Evolutionary conservation across 2,797 vertebrate genomes (phyloP).

Genomic region (Acridotheres tristis): DNA sequence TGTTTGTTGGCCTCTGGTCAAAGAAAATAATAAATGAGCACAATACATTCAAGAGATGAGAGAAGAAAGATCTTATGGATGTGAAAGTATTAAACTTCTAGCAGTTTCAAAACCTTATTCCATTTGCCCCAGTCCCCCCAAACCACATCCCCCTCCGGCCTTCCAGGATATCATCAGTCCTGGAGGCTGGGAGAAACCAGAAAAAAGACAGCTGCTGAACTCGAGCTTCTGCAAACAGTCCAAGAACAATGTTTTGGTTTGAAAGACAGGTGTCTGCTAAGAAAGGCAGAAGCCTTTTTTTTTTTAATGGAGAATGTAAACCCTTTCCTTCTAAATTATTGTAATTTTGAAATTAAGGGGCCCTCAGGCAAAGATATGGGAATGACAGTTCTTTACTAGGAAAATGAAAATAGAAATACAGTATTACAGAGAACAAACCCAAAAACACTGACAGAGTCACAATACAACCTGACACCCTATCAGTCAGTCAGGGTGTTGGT

Average conservation of each 20-base stretch:
- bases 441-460: too few relatives aligned
- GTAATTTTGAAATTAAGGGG: too few relatives aligned
- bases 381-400: too few relatives aligned
- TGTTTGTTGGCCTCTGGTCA: not conserved
- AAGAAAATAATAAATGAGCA: slow-evolving; percentile 7
- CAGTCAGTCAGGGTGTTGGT: too few relatives aligned
- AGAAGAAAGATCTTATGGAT: slow-evolving; percentile 8
- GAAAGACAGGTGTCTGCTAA: too few relatives aligned
- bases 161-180: slow-evolving; percentile 5
- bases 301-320: too few relatives aligned
- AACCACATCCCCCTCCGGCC: not conserved
- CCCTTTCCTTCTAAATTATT: too few relatives aligned
- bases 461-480: too few relatives aligned
- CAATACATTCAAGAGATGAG: not conserved
- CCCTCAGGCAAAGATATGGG: too few relatives aligned
- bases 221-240: slow-evolving; percentile 8
- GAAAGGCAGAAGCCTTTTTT: too few relatives aligned
- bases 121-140: not conserved
- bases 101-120: slow-evolving; percentile 1
- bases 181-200: slow-evolving; percentile 4
- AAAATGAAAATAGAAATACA: too few relatives aligned
- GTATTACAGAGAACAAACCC: too few relatives aligned
- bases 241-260: not conserved
- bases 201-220: not conserved
- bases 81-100: not conserved